These are phyloP conservation scores for Drepana arcuata DNA, from an alignment of 1,140 invertebrate species.

Conservation along the genomic window DNA sequence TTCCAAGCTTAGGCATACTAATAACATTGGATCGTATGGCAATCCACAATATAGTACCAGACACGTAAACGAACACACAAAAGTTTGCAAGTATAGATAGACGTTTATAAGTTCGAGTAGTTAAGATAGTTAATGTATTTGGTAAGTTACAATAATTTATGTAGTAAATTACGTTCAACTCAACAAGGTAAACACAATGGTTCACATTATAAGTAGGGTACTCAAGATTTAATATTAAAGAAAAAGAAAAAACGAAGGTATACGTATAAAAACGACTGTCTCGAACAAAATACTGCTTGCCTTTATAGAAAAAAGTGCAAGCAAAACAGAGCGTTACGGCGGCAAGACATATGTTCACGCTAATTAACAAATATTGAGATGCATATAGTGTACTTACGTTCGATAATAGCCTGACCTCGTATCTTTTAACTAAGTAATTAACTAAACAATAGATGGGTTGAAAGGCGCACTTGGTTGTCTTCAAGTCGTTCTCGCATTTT, in stretches of 20 bases:
- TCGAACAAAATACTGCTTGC: no score
- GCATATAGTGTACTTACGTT: slow-evolving; percentile 1
- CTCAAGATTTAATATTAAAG: slow-evolving; percentile 1
- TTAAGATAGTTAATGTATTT: no score
- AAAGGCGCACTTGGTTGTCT: slow-evolving; percentile 3
- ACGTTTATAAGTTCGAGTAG: background rate
- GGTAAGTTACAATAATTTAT: no score
- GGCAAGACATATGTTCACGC: background rate
- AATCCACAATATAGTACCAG: no score
- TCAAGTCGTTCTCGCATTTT: slow-evolving; percentile 14
- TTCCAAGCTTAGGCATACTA: no score
- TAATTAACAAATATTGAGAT: background rate
- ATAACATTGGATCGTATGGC: no score
- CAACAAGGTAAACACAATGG: background rate
- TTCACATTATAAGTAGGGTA: background rate
- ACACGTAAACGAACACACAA: no score
- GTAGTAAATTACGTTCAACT: background rate
- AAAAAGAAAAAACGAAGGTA: background rate
- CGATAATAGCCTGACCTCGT: background rate
- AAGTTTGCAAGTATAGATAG: background rate
- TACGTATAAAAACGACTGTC: background rate
- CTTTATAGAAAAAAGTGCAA: slow-evolving; percentile 1
- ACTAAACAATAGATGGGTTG: background rate
- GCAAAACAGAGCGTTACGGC: background rate
- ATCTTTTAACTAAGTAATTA: background rate